A percentile compares a stretch with the other conserved stretches of the same genome.
These are phyloP conservation scores for Corythornis leucogaster DNA, from an alignment of 2,797 vertebrate species.

Conservation along the genomic window DNA sequence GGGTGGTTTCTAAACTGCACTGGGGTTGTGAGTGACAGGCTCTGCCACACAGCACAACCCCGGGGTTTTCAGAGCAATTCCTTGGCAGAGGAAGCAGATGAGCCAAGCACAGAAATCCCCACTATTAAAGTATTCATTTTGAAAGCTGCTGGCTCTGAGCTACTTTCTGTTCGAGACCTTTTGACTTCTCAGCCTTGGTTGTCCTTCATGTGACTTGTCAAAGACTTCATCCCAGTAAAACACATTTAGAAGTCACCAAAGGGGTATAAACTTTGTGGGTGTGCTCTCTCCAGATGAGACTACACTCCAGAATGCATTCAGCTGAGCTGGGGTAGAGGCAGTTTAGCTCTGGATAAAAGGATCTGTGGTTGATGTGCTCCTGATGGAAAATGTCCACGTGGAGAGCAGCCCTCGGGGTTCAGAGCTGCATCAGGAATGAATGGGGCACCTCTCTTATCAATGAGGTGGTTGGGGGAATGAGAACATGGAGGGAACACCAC, in stretches of 20 bases:
- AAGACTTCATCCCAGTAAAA: not conserved
- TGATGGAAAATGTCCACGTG: not conserved
- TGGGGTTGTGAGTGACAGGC: too few relatives aligned
- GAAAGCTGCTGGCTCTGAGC: not conserved
- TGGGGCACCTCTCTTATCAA: not conserved
- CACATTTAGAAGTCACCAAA: not conserved
- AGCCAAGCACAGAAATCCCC: constrained; percentile 8
- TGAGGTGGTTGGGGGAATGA: not conserved
- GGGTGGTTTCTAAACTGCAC: not conserved
- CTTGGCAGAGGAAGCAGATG: not conserved
- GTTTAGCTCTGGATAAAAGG: not conserved
- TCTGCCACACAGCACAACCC: not conserved
- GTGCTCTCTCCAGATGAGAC: not conserved
- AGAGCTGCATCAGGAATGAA: not conserved
- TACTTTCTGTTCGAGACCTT: not conserved
- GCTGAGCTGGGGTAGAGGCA: not conserved
- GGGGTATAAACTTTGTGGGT: not conserved
- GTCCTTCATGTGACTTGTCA: not conserved
- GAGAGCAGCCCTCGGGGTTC: not conserved
- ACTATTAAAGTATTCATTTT: not conserved
- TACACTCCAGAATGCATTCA: not conserved
- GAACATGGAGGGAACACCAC: not conserved
- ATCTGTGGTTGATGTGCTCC: not conserved
- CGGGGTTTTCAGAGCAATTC: not conserved
- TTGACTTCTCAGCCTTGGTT: not conserved